Conservation (phyloP, 2,113 vertebrate genomes). For the Mus spicilegus region DNA sequence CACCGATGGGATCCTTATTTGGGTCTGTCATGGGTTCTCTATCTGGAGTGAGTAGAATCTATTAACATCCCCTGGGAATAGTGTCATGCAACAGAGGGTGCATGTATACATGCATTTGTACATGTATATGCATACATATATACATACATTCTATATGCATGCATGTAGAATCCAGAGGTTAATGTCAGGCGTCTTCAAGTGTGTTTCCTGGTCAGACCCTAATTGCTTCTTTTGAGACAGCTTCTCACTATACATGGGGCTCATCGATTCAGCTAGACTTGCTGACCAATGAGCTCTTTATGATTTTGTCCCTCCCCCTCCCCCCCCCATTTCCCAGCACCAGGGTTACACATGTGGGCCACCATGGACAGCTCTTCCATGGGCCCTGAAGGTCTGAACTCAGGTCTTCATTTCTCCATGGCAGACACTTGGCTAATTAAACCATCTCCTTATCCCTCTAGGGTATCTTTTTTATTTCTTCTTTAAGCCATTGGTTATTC, state of each 20-base stretch:
- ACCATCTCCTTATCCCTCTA: neutral
- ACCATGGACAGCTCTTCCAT: neutral
- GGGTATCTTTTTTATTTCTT: neutral
- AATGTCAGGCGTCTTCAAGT: neutral
- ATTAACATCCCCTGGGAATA: neutral
- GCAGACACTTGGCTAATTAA: neutral
- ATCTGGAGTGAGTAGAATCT: neutral
- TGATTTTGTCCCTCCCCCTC: neutral
- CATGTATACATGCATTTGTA: neutral
- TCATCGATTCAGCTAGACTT: neutral
- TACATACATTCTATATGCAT: neutral
- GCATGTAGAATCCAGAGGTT: neutral
- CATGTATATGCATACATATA: neutral
- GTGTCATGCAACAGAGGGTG: neutral
- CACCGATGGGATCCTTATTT: neutral
- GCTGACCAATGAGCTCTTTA: neutral
- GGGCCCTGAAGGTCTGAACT: neutral
- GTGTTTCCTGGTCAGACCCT: neutral
- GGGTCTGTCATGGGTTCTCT: neutral
- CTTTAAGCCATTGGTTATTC: neutral
- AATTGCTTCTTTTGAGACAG: neutral
- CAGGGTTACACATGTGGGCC: neutral
- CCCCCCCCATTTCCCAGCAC: neutral
- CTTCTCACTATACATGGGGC: neutral
- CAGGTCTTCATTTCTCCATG: neutral